Evolutionary conservation across 2,888 invertebrate genomes (phyloP).

Genomic region (Tetrapedia diversipes): DNA sequence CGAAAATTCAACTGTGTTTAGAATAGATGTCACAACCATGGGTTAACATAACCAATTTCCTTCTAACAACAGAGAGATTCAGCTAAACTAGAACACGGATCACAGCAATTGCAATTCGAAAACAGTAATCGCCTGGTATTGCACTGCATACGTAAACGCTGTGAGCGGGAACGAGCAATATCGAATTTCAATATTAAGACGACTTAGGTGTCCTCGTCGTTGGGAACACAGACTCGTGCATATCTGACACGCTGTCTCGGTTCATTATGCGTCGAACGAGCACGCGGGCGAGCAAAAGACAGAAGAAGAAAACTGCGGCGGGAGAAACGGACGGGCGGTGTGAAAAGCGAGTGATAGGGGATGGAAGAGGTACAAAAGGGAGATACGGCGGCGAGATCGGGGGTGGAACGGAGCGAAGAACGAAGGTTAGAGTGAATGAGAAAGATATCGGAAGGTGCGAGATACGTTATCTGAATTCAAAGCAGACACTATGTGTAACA

Average conservation of each 20-base stretch:
- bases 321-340: constrained; percentile 14
- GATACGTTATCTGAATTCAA: constrained; percentile 76
- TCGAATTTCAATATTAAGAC: constrained; percentile 72
- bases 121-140: no score
- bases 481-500: constrained; percentile 71
- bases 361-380: constrained; percentile 52
- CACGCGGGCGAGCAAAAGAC: constrained; percentile 11
- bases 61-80: background rate
- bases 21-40: no score
- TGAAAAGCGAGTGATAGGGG: constrained; percentile 41
- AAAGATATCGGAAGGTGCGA: constrained; percentile 65
- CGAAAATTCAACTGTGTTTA: no score
- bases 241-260: constrained; percentile 65
- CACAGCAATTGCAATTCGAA: no score
- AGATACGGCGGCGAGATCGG: constrained; percentile 59
- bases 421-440: constrained; percentile 51
- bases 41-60: no score
- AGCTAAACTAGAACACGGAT: background rate
- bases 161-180: constrained; percentile 59
- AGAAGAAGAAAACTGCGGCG: constrained; percentile 15
- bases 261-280: constrained; percentile 61
- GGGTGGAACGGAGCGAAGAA: constrained; percentile 48
- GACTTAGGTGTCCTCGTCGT: constrained; percentile 66
- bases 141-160: background rate
- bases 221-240: constrained; percentile 58